Base-by-base conservation (phyloP, 1,140 invertebrate species). In the Planococcus citri region DNA sequence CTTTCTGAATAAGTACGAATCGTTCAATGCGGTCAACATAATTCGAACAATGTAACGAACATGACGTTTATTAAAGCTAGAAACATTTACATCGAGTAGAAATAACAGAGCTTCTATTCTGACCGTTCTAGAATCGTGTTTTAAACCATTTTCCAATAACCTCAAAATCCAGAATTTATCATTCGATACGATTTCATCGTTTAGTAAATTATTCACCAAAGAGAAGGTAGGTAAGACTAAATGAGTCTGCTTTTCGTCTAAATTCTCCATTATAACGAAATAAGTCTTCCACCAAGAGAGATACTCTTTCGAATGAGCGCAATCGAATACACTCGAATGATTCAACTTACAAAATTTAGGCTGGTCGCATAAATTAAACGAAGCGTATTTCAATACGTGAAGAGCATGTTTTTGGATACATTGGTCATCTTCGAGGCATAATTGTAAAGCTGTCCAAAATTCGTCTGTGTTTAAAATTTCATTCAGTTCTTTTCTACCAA, bases 241-340 rank as follows among this genome's bases (percentile, higher is more conserved):
- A 75, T 86, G 84, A n/a, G 79, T 79, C 75, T 84, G 84, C 73
- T 84, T 84, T 73, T 85, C 84, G 74, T 86, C 84, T 17, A 85
- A 75, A 24, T 78, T 79, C 75, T 86, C 84, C 29, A 85, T 72
- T 21, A 85, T 74, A 64, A 81, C 72, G 67, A 82, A 79, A 68
- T 78, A 80, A 64, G 78, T 76, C 21, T 77, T 75, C 74, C 76
- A 80, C 60, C 60, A 64, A 17, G 22, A 64, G 10, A 4, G 1
- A 21, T 64, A 25, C 3, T 24, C 21, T 25, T 64, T 64, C 25
- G 20, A 64, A 25, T 64, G 25, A 25, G 20, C 25, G 22, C 60
- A 24, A 25, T 64, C 22, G 2, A 64, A 51, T 3, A 51, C n/a
- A 9, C 17, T 51, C 41, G 41, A 51, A n/a, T 51, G 41, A 20